These are phyloP conservation scores for Deilephila porcellus DNA, from an alignment of 2,888 invertebrate species.

Conservation along the genomic window DNA sequence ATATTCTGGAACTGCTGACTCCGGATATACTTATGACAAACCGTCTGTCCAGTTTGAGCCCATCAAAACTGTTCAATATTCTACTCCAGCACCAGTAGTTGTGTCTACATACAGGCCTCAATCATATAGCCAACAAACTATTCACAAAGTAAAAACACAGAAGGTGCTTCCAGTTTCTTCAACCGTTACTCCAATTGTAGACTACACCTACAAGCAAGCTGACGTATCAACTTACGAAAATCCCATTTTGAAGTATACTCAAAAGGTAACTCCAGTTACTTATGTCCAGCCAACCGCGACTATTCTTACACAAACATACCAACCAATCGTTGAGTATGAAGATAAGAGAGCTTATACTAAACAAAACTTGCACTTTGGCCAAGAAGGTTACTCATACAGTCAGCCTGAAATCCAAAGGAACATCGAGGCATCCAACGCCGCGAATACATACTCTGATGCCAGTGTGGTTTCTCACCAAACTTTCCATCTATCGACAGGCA, in stretches of 20 bases:
- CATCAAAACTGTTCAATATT: constrained; percentile 56
- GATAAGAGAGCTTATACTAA: constrained; percentile 52
- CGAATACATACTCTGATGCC: constrained; percentile 70
- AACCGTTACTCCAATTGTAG: constrained; percentile 56
- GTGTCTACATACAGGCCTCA: constrained; percentile 67
- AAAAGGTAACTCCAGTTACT: constrained; percentile 61
- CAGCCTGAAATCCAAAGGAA: constrained; percentile 77
- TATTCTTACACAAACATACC: constrained; percentile 65
- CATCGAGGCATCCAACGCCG: constrained; percentile 55
- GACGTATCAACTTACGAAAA: constrained; percentile 60
- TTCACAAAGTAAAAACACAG: constrained; percentile 67
- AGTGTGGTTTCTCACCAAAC: constrained; percentile 75
- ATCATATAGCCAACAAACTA: constrained; percentile 67
- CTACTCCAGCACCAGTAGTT: constrained; percentile 58
- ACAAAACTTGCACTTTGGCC: constrained; percentile 57
- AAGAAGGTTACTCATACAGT: constrained; percentile 66
- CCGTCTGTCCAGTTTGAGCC: constrained; percentile 62
- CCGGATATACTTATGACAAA: constrained; percentile 64
- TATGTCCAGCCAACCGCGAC: constrained; percentile 64
- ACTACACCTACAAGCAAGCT: constrained; percentile 58
- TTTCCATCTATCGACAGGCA: constrained; percentile 61
- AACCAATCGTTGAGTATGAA: constrained; percentile 64
- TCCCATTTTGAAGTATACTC: constrained; percentile 65
- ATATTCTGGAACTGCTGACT: constrained; percentile 52
- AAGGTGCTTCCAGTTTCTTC: constrained; percentile 59